phyloP scores from a whole-genome alignment of 1,140 invertebrate genomes.

The Neoseiulus cucumeris region DNA sequence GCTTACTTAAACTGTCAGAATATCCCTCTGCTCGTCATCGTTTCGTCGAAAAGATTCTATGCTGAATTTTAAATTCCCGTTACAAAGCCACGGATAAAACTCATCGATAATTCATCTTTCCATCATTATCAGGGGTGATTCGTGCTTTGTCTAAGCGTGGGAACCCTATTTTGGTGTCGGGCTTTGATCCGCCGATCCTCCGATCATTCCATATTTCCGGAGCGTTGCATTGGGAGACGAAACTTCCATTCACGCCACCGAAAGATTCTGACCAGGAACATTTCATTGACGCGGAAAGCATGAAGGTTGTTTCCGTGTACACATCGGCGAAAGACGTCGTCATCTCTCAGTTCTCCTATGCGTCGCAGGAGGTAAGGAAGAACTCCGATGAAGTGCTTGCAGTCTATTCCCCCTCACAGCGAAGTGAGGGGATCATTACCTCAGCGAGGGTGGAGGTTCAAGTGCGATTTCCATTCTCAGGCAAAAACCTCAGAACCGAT shows the following conservation, averaged over 20 bases:
- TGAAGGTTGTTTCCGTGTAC: neutral
- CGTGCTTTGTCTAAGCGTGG: neutral
- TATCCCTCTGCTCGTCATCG: neutral
- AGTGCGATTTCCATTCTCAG: no score
- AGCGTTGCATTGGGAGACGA: neutral
- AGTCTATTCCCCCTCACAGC: no score
- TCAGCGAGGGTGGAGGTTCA: no score
- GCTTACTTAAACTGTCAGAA: neutral
- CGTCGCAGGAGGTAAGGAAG: neutral
- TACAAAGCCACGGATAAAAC: no score
- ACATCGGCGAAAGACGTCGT: neutral
- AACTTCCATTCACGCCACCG: neutral
- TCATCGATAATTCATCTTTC: no score
- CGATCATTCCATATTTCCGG: neutral
- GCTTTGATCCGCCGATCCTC: neutral
- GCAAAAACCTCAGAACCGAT: no score
- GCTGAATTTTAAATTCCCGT: no score
- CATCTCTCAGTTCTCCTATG: neutral
- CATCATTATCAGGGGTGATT: neutral
- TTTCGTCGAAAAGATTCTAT: no score
- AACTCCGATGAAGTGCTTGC: no score
- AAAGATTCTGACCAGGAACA: slow-evolving; percentile 2
- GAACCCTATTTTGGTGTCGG: neutral
- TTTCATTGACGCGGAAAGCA: neutral
- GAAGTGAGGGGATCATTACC: no score